Percentiles rank a stretch among this genome's conserved stretches.
phyloP scores from a whole-genome alignment of 2,113 vertebrate genomes.

The Mustela lutreola region DNA sequence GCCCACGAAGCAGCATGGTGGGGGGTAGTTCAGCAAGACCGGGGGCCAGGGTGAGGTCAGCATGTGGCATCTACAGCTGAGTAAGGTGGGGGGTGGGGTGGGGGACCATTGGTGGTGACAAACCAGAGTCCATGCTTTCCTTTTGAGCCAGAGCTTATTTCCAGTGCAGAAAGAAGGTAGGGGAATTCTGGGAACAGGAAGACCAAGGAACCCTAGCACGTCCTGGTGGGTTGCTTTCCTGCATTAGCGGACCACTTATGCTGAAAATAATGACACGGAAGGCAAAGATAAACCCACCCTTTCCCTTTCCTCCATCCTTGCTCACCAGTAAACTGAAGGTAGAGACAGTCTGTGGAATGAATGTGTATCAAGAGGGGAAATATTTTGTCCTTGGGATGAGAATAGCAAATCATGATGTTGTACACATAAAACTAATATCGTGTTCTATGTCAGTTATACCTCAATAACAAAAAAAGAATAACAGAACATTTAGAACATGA shows the following conservation, averaged over 20 bases:
- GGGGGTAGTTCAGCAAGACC: background rate
- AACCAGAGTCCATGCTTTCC: background rate
- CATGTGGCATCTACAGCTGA: background rate
- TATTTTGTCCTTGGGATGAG: background rate
- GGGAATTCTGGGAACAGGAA: background rate
- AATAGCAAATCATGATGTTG: background rate
- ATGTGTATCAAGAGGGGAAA: background rate
- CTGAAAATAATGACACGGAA: conserved; percentile 20
- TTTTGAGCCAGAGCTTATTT: conserved; percentile 46
- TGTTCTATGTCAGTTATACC: background rate
- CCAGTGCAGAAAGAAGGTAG: conserved; percentile 23
- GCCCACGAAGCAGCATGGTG: no score
- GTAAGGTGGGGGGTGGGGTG: background rate
- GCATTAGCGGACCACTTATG: background rate
- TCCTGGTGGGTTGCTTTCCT: background rate
- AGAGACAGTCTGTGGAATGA: background rate
- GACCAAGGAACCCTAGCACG: background rate
- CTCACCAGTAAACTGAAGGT: background rate
- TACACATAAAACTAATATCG: background rate
- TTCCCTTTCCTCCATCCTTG: background rate
- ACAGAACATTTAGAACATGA: background rate
- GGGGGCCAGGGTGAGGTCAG: background rate
- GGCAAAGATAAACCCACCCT: background rate
- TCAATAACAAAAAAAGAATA: background rate
- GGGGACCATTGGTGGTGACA: background rate